Percentiles rank a stretch among this genome's conserved stretches.
These are phyloP conservation scores for Hemicrepidius hirtus DNA, from an alignment of 2,888 invertebrate genomes.

Conservation along the genomic window DNA sequence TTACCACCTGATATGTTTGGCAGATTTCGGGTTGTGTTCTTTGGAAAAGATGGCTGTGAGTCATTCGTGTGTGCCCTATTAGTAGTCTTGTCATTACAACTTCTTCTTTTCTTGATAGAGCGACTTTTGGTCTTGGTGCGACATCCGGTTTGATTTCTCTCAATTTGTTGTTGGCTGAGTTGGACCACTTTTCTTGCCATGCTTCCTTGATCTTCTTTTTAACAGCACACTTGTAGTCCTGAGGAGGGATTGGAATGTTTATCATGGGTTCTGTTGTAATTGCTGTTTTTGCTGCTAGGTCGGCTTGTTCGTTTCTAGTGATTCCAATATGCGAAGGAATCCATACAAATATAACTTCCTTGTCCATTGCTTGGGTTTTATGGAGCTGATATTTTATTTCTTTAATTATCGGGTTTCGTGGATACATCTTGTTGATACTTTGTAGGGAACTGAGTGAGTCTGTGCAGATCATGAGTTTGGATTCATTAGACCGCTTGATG, in stretches of 20 bases:
- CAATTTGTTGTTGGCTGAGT: too few species aligned
- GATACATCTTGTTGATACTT: too few species aligned
- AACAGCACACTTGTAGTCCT: neutral
- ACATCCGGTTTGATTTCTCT: neutral
- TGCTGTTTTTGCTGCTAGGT: neutral
- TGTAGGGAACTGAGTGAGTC: too few species aligned
- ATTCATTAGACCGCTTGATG: neutral
- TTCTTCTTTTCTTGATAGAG: neutral
- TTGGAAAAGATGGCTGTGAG: neutral
- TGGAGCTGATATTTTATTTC: neutral
- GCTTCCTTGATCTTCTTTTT: neutral
- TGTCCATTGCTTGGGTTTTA: neutral
- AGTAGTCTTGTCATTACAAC: neutral
- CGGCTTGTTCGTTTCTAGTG: neutral
- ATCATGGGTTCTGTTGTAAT: conserved; percentile 2
- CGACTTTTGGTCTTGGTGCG: neutral
- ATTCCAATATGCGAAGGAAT: neutral
- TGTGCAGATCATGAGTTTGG: too few species aligned
- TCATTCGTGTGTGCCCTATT: neutral
- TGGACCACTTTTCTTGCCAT: neutral
- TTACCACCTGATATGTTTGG: neutral
- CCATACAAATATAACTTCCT: neutral
- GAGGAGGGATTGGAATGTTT: neutral
- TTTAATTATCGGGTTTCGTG: neutral
- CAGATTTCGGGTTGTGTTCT: neutral